A percentile compares a stretch with the other conserved stretches of the same genome.
These are phyloP conservation scores for Lobophora halterata DNA, from an alignment of 2,888 invertebrate genomes.

Conservation along the genomic window DNA sequence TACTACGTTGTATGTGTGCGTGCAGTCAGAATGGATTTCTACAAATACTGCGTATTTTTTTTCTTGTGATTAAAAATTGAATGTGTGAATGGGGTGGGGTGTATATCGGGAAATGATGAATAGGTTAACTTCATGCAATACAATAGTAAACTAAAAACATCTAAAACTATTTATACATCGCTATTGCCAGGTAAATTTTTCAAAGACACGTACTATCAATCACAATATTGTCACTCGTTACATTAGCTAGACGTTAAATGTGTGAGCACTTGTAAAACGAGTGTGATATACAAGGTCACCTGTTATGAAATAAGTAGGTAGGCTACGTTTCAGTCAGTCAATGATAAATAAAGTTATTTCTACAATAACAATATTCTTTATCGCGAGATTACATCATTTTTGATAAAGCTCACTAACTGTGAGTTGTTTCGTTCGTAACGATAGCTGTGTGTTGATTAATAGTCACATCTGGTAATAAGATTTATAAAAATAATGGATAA, in stretches of 20 bases:
- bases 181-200: constrained; percentile 40
- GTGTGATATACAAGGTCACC: constrained; percentile 27
- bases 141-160: no score
- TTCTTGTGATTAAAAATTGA: no score
- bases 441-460: not conserved
- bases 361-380: constrained; percentile 30
- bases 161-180: no score
- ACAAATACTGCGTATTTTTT: no score
- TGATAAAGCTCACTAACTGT: constrained; percentile 30
- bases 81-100: no score
- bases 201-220: constrained; percentile 5
- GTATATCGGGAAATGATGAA: no score
- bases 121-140: no score
- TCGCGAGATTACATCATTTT: constrained; percentile 39
- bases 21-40: no score
- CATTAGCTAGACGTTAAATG: constrained; percentile 15
- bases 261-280: constrained; percentile 22
- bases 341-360: constrained; percentile 22
- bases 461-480: not conserved
- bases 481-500: not conserved
- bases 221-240: constrained; percentile 17
- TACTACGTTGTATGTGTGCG: no score
- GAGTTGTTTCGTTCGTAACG: constrained; percentile 1
- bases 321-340: constrained; percentile 27
- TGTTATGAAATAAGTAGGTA: constrained; percentile 27